Percentiles rank a stretch among this genome's conserved stretches.
phyloP scores from a whole-genome alignment of 1,140 invertebrate species.

The Aphelinus certus region DNA sequence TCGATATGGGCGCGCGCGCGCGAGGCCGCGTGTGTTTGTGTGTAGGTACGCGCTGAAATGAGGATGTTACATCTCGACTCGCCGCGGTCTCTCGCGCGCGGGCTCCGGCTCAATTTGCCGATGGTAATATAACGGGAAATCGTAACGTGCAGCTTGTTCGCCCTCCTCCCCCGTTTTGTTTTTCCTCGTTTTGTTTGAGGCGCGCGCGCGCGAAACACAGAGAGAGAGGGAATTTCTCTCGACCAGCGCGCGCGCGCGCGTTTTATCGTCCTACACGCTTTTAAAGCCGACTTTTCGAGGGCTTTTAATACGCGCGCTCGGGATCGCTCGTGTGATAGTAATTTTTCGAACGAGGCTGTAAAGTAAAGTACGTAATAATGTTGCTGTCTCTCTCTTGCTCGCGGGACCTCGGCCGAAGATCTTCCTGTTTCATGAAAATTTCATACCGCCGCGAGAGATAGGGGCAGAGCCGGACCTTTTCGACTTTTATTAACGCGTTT shows the following conservation, averaged over 20 bases:
- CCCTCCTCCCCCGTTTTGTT: not conserved
- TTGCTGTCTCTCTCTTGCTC: not conserved
- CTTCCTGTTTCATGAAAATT: too few species aligned
- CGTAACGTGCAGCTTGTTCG: conserved; percentile 6
- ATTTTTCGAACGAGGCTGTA: conserved; percentile 12
- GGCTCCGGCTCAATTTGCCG: conserved; percentile 8
- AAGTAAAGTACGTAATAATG: conserved; percentile 14
- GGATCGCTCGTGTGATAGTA: not conserved
- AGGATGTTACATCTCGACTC: conserved; percentile 20
- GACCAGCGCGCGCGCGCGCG: too few species aligned
- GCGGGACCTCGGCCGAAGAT: too few species aligned
- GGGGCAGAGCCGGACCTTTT: too few species aligned
- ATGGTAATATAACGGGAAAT: conserved; percentile 30
- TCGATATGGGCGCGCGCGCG: not conserved
- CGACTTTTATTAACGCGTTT: too few species aligned
- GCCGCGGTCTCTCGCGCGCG: not conserved
- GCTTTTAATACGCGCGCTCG: conserved; percentile 12
- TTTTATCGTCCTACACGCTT: not conserved
- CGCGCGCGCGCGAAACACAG: too few species aligned
- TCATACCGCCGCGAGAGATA: too few species aligned
- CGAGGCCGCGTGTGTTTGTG: not conserved
- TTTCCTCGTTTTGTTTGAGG: not conserved
- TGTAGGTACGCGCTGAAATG: conserved; percentile 16
- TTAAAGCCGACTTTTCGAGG: not conserved
- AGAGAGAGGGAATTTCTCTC: too few species aligned